Percentiles rank a stretch among this genome's conserved stretches.
Evolutionary conservation across 2,797 vertebrate genomes (phyloP).

Genomic region (Selene dorsalis): DNA sequence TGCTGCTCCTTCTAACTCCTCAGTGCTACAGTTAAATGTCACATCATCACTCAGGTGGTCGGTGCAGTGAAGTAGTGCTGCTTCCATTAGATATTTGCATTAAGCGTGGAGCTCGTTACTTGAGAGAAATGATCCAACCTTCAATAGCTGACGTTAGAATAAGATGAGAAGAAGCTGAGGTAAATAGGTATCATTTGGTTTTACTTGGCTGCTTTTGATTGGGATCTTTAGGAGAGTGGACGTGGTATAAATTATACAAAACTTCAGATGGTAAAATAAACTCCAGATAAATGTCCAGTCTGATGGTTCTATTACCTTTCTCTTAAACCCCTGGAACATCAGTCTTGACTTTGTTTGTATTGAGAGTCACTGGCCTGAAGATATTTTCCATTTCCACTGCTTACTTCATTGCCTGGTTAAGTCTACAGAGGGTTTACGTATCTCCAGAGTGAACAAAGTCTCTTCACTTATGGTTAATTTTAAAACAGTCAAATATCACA

Average conservation of each 20-base stretch:
- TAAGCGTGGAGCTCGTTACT: slow-evolving; percentile 12
- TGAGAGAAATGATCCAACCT: slow-evolving; percentile 11
- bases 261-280: neutral
- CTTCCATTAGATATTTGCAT: slow-evolving; percentile 20
- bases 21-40: slow-evolving; percentile 5
- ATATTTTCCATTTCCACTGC: slow-evolving; percentile 15
- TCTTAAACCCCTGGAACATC: slow-evolving; percentile 25
- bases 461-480: slow-evolving; percentile 9
- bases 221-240: slow-evolving; percentile 14
- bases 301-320: neutral
- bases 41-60: slow-evolving; percentile 1
- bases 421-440: neutral
- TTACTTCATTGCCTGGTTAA: slow-evolving; percentile 1
- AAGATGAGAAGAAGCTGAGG: neutral
- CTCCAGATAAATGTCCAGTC: slow-evolving; percentile 7
- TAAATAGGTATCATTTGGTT: slow-evolving; percentile 24
- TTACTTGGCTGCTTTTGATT: neutral
- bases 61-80: slow-evolving; percentile 4
- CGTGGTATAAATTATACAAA: slow-evolving; percentile 25
- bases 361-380: slow-evolving; percentile 28
- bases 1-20: neutral
- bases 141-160: slow-evolving; percentile 9
- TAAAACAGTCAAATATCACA: neutral
- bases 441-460: slow-evolving; percentile 5
- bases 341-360: slow-evolving; percentile 19